phyloP scores from a whole-genome alignment of 2,113 vertebrate genomes.

The Nettapus auritus region DNA sequence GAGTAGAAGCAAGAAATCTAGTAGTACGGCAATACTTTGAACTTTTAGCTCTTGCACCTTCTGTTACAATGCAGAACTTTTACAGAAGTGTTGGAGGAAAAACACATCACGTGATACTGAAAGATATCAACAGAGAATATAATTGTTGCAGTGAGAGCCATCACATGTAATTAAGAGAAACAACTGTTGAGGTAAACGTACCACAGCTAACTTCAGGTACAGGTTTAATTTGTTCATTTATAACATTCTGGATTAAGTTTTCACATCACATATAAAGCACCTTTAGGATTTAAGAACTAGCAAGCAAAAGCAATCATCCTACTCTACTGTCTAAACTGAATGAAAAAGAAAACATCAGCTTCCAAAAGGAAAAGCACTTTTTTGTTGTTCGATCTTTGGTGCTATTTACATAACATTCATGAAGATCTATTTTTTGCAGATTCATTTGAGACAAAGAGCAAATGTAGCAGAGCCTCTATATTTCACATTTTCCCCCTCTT shows the following conservation, averaged over 20 bases:
- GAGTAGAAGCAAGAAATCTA: not conserved
- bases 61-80: not conserved
- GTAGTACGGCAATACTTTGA: not conserved
- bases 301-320: not conserved
- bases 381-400: not conserved
- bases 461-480: not conserved
- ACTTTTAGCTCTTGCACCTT: not conserved
- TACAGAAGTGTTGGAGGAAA: not conserved
- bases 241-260: not conserved
- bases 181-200: not conserved
- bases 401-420: not conserved
- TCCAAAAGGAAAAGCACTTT: not conserved
- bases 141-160: not conserved
- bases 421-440: not conserved
- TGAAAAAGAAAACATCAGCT: not conserved
- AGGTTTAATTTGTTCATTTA: not conserved
- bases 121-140: not conserved
- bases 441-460: not conserved
- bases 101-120: not conserved
- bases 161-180: not conserved
- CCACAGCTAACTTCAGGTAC: not conserved
- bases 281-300: not conserved
- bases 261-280: not conserved
- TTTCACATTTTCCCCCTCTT: not conserved
- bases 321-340: not conserved